Evolutionary conservation across 2,888 invertebrate genomes (phyloP), one percentile per base, ranked within the genome.

Genomic region (Platerodrilus igneus): DNA sequence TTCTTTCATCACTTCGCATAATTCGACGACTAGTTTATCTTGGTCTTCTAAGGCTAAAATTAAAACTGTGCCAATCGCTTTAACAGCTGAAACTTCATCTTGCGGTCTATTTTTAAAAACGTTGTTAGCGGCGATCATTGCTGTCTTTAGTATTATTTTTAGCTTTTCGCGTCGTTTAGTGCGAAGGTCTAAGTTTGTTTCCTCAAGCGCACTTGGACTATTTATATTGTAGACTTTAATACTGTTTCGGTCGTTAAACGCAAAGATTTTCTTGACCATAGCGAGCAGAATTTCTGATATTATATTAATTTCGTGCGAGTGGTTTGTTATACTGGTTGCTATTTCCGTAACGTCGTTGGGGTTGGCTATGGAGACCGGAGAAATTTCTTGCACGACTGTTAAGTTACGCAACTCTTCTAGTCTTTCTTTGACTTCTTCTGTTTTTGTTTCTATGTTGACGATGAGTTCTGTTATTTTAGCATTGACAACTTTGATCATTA

Each of bases 401-500:
- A 63, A 48, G 26, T 62, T 64, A 5, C 67, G 58, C 16, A 69
- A 50, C 37, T 66, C 66, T 33, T 68, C 64, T 15, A 69, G 51
- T 55, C 63, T 66, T 37, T 61, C 53, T 35, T 63, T 58, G 19
- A 69, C 47, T 33, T 57, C 56, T 2, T 45, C 50, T 42, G 64
- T 66, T 45, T 69, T 69, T 14, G 60, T 61, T 46, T 69, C 68
- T 4, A 69, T 50, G 31, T 51, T 61, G 4, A 54, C 60, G 4
- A 68, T 56, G 16, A 69, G 39, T 25, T 65, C 66, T 15, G 65
- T 65, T 58, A 69, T 62, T 18, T 67, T 66, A 16, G 67, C 68
- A 33, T 66, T 60, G 21, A 61, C 48, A 5, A 63, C 46, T 30
- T 60, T 56, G 18, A 54, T 47, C 37, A 55, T 58, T 4, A 60